Evolutionary conservation across 2,888 invertebrate genomes (phyloP), one percentile per base, ranked within the genome.

Genomic region (Yponomeuta malinellus): DNA sequence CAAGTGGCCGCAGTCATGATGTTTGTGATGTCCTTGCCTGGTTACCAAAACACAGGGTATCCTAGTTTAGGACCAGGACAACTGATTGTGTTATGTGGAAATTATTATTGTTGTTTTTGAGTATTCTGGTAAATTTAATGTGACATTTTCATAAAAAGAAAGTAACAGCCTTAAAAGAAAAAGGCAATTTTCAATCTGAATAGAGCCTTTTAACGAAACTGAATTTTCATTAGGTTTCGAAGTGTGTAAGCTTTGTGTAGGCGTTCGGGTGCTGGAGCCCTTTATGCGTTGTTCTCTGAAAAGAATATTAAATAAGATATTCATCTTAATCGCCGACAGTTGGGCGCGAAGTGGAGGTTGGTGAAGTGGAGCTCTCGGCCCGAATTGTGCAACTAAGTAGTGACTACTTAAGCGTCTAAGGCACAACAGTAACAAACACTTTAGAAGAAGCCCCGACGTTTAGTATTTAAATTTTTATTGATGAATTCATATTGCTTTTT

Each of bases 271-370:
- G 63, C n/a, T 15, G 63, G 43, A 3, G 1, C 8, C 63, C 31
- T 70, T 63, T 70, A 37, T 63, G 33, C 63, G 43, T 8, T 63
- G 33, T 43, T 43, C 43, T 63, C 3, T 64, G 70, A 43, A 70
- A 70, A 63, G 43, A 37, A 63, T 63, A n/a, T 70, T 70, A n/a
- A 63, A 63, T 70, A 70, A 63, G 70, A 37, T 43, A 63, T 70
- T 63, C 37, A 63, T 37, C 48, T 70, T 70, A 70, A 70, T 70
- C 37, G 33, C 8, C n/a, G 63, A 15, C 63, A 43, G n/a, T 70
- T 43, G 29, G 43, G 63, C 23, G 37, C 68, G n/a, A 67, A 72
- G 70, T 70, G 68, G 70, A 70, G 70, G 71, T 64, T 23, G 23
- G 23, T 23, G 23, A 1, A 23, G 23, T 23, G 23, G 23, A 23